Evolutionary conservation across 2,797 vertebrate genomes (phyloP).

Genomic region (Cirrhinus mrigala): DNA sequence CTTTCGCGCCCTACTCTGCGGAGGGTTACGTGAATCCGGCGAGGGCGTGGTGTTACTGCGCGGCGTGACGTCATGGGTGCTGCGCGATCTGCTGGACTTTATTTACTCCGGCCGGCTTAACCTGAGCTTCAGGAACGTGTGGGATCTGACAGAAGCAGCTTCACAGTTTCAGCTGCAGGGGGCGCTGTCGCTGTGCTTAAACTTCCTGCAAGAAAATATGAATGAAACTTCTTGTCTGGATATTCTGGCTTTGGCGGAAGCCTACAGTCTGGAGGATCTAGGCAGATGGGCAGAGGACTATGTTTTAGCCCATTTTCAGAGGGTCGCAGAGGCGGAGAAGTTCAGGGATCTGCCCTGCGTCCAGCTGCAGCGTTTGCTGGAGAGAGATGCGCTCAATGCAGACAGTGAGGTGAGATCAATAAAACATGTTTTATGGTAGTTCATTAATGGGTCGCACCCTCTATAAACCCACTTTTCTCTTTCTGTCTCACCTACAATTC

Average conservation of each 20-base stretch:
- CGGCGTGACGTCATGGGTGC: constrained; percentile 63
- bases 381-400: constrained; percentile 73
- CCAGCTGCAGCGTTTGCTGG: constrained; percentile 75
- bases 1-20: constrained; percentile 75
- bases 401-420: constrained; percentile 69
- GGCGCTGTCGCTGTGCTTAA: constrained; percentile 78
- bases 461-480: background rate
- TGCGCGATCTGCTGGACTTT: constrained; percentile 76
- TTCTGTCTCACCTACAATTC: background rate
- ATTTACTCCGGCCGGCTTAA: constrained; percentile 75
- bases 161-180: constrained; percentile 81
- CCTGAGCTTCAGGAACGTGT: constrained; percentile 73
- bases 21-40: constrained; percentile 74
- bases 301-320: constrained; percentile 75
- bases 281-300: constrained; percentile 70
- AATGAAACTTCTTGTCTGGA: constrained; percentile 74
- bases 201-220: constrained; percentile 72
- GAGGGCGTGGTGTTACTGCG: constrained; percentile 64
- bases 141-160: constrained; percentile 77
- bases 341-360: constrained; percentile 75
- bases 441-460: background rate
- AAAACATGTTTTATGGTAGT: too few relatives aligned
- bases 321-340: constrained; percentile 67
- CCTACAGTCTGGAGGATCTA: constrained; percentile 72
- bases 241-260: constrained; percentile 70